Conservation (phyloP, 2,888 invertebrate genomes). For the Falcaria lacertinaria region DNA sequence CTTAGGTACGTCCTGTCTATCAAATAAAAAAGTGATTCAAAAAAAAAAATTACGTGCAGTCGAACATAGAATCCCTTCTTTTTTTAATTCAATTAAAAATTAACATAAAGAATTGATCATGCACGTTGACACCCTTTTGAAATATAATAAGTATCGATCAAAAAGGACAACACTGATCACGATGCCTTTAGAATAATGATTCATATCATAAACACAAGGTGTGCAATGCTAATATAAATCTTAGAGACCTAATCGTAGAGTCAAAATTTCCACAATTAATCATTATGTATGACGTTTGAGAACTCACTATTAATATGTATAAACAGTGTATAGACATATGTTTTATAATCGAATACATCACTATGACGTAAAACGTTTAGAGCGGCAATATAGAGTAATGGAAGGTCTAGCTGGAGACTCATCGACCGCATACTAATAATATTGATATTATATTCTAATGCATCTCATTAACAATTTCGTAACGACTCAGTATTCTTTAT, state of each 20-base stretch:
- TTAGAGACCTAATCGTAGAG: background rate
- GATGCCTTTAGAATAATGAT: too few species aligned
- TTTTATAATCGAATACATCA: conserved; percentile 17
- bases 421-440: background rate
- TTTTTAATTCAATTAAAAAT: too few species aligned
- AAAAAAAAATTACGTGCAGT: too few species aligned
- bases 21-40: too few species aligned
- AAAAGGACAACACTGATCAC: too few species aligned
- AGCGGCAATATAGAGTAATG: conserved; percentile 9
- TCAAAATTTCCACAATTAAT: background rate
- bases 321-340: too few species aligned
- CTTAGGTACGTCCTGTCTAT: too few species aligned
- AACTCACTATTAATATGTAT: conserved; percentile 17
- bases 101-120: too few species aligned
- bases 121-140: too few species aligned
- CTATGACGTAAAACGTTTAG: conserved; percentile 20
- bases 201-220: too few species aligned
- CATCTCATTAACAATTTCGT: background rate
- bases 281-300: background rate
- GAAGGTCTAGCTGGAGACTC: background rate
- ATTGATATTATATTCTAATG: background rate
- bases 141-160: too few species aligned
- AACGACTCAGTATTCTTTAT: background rate
- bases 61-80: too few species aligned
- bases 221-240: background rate